Evolutionary conservation across 2,113 vertebrate genomes (phyloP).

Genomic region (Gadus macrocephalus): DNA sequence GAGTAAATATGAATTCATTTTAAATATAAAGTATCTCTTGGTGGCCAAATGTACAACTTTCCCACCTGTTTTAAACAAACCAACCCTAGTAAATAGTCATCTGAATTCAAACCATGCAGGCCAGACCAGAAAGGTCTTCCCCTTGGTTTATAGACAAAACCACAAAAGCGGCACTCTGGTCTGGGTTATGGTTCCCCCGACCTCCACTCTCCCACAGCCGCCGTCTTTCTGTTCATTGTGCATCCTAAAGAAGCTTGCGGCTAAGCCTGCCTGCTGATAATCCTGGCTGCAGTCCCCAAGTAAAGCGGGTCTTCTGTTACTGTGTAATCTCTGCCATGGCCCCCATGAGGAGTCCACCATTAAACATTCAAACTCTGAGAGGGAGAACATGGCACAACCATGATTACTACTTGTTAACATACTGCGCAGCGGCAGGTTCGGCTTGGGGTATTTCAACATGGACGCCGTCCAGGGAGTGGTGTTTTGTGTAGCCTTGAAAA

Average conservation of each 20-base stretch:
- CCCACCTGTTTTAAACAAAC: too few species aligned
- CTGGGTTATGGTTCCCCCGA: too few species aligned
- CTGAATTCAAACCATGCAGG: too few species aligned
- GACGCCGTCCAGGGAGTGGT: constrained; percentile 34
- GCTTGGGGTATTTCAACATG: constrained; percentile 33
- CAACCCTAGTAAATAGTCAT: too few species aligned
- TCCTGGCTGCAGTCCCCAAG: constrained; percentile 56
- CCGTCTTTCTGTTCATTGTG: constrained; percentile 32
- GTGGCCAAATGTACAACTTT: too few species aligned
- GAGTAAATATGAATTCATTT: too few species aligned
- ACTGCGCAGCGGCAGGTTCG: neutral
- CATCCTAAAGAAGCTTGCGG: constrained; percentile 58
- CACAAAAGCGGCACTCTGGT: too few species aligned
- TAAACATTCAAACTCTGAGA: constrained; percentile 31
- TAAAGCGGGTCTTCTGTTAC: constrained; percentile 33
- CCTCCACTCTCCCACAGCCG: too few species aligned
- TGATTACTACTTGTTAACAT: constrained; percentile 14
- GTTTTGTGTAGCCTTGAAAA: constrained; percentile 41
- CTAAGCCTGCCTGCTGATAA: constrained; percentile 62
- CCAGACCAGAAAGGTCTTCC: too few species aligned
- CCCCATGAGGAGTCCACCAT: constrained; percentile 34
- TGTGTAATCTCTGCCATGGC: constrained; percentile 57
- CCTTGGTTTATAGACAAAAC: too few species aligned
- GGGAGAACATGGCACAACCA: constrained; percentile 23
- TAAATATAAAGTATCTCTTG: too few species aligned